A percentile compares a stretch with the other conserved stretches of the same genome.
Evolutionary conservation across 1,140 invertebrate species (phyloP).

Genomic region (Akabosia matsudoensis): DNA sequence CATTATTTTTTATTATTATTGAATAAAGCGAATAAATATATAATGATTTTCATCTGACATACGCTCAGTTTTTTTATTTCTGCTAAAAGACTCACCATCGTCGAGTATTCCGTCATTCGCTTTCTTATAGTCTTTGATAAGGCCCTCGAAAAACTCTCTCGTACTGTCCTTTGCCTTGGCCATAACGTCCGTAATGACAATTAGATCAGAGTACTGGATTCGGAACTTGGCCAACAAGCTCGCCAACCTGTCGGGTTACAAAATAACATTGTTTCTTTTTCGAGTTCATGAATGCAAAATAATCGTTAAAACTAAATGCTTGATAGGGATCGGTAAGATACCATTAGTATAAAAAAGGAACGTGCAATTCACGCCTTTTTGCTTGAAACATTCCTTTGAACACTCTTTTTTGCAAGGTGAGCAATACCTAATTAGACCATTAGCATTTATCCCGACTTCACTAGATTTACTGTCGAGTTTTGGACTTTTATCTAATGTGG

Average conservation of each 20-base stretch:
- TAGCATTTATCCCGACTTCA: background rate
- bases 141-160: constrained; percentile 52
- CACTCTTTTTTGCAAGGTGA: no score
- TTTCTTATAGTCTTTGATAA: constrained; percentile 51
- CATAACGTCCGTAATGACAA: constrained; percentile 56
- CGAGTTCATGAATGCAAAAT: background rate
- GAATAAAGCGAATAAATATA: constrained; percentile 5
- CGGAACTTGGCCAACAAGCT: constrained; percentile 61
- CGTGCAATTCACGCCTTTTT: no score
- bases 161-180: constrained; percentile 54
- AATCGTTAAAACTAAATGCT: background rate
- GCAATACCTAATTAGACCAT: background rate
- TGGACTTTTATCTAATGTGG: no score
- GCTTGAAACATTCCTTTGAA: no score
- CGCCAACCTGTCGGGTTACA: constrained; percentile 55
- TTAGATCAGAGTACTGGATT: constrained; percentile 61
- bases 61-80: background rate
- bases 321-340: background rate
- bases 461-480: no score
- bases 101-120: constrained; percentile 39
- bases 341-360: background rate
- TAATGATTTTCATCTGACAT: background rate
- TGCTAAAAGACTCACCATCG: constrained; percentile 28
- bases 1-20: background rate
- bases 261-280: constrained; percentile 3